Conservation (phyloP, 2,113 vertebrate species). For the Catagonus wagneri region DNA sequence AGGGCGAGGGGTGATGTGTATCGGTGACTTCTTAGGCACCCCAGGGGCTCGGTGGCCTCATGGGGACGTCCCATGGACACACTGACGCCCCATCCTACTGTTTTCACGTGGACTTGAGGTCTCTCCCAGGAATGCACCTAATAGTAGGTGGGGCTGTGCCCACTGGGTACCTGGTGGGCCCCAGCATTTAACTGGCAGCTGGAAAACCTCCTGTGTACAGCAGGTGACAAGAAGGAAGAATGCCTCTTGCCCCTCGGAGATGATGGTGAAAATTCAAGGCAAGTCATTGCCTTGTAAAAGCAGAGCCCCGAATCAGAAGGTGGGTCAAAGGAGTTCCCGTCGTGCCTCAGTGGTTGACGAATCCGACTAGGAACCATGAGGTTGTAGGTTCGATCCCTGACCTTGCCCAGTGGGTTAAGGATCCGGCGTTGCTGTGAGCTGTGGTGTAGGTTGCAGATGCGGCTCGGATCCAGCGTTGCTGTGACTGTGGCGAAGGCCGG, state of each 20-base stretch:
- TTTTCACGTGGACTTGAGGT: not conserved
- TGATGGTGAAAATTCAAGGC: not conserved
- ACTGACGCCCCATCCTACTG: not conserved
- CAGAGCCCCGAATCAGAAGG: not conserved
- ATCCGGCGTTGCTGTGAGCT: no score
- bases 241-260: slow-evolving; percentile 8
- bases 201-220: not conserved
- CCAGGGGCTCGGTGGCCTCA: not conserved
- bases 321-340: not conserved
- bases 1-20: not conserved
- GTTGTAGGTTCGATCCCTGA: no score
- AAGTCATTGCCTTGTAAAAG: not conserved
- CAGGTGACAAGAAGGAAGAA: slow-evolving; percentile 14
- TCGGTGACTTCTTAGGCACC: not conserved
- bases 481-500: no score
- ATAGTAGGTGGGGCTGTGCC: not conserved
- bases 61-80: not conserved
- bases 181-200: not conserved
- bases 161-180: not conserved
- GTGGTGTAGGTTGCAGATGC: no score
- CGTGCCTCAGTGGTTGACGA: not conserved
- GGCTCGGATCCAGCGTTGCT: no score
- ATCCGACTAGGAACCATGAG: no score
- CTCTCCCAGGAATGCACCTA: not conserved
- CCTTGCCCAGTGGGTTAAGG: no score